Percentiles rank a stretch among this genome's conserved stretches.
These are phyloP conservation scores for Paedocypris sp. DNA, from an alignment of 2,113 vertebrate species.

Conservation along the genomic window DNA sequence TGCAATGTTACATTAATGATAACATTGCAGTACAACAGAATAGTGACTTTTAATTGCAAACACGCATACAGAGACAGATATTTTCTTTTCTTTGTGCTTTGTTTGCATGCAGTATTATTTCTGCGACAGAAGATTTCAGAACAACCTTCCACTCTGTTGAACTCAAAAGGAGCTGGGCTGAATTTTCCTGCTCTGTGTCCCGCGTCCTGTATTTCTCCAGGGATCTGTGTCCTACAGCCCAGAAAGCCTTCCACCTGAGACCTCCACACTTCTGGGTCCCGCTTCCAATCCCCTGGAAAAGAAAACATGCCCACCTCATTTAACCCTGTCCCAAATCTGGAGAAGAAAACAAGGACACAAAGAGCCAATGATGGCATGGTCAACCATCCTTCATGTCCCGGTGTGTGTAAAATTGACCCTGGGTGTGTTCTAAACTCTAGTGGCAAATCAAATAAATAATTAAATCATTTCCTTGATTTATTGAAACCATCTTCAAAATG, in stretches of 20 bases:
- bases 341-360: conserved; percentile 12
- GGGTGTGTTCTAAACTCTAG: background rate
- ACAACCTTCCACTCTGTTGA: background rate
- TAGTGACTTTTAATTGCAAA: too few relatives aligned
- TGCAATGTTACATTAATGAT: too few relatives aligned
- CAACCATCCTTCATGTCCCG: too few relatives aligned
- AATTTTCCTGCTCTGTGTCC: conserved; percentile 27
- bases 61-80: too few relatives aligned
- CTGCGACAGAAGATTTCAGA: background rate
- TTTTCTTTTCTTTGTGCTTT: background rate
- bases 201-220: conserved; percentile 28
- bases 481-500: too few relatives aligned
- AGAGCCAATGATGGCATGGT: background rate
- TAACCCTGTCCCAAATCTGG: conserved; percentile 15
- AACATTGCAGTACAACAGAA: too few relatives aligned
- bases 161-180: conserved; percentile 40
- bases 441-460: too few relatives aligned
- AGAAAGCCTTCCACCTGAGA: conserved; percentile 17
- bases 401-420: too few relatives aligned
- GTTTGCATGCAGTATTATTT: background rate
- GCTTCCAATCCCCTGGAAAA: conserved; percentile 4
- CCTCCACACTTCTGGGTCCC: conserved; percentile 24
- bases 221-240: background rate
- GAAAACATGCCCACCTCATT: conserved; percentile 12
- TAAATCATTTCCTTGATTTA: too few relatives aligned